Conservation (phyloP, 1,140 invertebrate species). For the Drosophila guanche region DNA sequence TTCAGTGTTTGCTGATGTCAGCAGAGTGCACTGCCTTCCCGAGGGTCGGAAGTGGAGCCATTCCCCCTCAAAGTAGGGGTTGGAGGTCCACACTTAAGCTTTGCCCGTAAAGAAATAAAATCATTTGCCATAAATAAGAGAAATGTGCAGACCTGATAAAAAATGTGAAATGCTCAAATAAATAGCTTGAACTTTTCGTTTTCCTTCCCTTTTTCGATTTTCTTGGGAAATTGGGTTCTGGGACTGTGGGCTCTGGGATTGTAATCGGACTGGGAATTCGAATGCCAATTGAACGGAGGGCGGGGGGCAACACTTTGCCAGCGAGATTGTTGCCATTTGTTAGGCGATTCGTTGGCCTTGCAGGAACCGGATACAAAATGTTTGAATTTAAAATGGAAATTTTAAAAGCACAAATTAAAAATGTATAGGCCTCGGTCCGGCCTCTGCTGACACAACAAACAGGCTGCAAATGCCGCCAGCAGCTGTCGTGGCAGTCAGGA, state of each 20-base stretch:
- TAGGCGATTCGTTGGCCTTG: conserved; percentile 65
- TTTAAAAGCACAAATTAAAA: conserved; percentile 77
- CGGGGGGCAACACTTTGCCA: conserved; percentile 58
- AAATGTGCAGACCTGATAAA: conserved; percentile 74
- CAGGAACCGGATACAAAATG: conserved; percentile 40
- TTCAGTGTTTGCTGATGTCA: conserved; percentile 69
- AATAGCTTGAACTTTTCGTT: conserved; percentile 73
- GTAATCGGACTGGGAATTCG: conserved; percentile 56
- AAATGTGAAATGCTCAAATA: conserved; percentile 79
- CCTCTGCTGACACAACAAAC: conserved; percentile 56
- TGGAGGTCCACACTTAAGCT: conserved; percentile 20
- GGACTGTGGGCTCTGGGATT: not conserved
- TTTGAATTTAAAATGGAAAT: conserved; percentile 54
- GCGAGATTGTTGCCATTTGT: conserved; percentile 79
- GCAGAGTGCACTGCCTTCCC: conserved; percentile 51
- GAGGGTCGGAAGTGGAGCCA: conserved; percentile 5
- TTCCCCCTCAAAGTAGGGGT: not conserved
- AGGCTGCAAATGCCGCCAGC: conserved; percentile 56
- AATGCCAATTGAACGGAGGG: conserved; percentile 16
- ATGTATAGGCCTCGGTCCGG: not conserved
- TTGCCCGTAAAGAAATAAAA: conserved; percentile 56
- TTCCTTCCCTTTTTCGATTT: conserved; percentile 48
- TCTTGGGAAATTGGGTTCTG: conserved; percentile 45
- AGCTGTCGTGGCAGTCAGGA: conserved; percentile 47
- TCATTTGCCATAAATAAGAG: conserved; percentile 79